These are phyloP conservation scores for Ceratothoa steindachneri DNA, from an alignment of 2,888 invertebrate species.

Conservation along the genomic window DNA sequence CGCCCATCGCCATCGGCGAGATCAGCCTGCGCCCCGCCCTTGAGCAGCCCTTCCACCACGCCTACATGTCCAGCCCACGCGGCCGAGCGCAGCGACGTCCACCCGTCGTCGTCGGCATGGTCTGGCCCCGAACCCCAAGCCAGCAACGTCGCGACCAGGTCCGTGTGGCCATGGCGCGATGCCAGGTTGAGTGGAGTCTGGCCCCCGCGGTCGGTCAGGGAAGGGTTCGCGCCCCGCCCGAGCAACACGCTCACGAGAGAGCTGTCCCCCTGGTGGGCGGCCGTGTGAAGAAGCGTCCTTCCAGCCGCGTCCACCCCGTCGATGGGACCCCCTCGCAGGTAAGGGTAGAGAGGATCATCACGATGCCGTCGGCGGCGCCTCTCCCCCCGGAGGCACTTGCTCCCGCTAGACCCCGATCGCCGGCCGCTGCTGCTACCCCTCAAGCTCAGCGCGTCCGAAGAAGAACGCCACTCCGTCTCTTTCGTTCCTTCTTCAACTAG, in stretches of 20 bases:
- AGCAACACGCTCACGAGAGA: constrained; percentile 64
- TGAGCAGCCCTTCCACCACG: constrained; percentile 52
- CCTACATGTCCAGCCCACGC: constrained; percentile 90
- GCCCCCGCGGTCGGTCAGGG: constrained; percentile 67
- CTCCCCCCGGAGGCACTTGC: constrained; percentile 49
- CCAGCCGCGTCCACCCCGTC: constrained; percentile 60
- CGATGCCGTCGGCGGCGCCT: constrained; percentile 51
- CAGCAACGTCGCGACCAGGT: constrained; percentile 64
- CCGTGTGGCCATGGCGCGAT: constrained; percentile 58
- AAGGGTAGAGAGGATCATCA: constrained; percentile 58
- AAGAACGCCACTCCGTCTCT: too few relatives aligned
- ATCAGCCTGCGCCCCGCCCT: constrained; percentile 59
- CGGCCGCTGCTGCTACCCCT: constrained; percentile 14
- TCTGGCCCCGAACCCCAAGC: constrained; percentile 67
- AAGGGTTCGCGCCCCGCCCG: constrained; percentile 59
- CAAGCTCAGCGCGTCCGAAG: background rate
- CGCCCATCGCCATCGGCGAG: constrained; percentile 77
- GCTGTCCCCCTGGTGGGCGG: constrained; percentile 71
- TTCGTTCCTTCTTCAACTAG: background rate
- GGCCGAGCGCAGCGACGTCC: constrained; percentile 85
- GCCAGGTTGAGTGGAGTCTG: constrained; percentile 83
- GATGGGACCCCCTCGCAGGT: constrained; percentile 53
- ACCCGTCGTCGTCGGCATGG: constrained; percentile 77
- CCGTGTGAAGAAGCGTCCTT: constrained; percentile 69
- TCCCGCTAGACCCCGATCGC: constrained; percentile 30